Conservation (phyloP, 2,797 vertebrate species). For the Gymnoscopelus braueri region DNA sequence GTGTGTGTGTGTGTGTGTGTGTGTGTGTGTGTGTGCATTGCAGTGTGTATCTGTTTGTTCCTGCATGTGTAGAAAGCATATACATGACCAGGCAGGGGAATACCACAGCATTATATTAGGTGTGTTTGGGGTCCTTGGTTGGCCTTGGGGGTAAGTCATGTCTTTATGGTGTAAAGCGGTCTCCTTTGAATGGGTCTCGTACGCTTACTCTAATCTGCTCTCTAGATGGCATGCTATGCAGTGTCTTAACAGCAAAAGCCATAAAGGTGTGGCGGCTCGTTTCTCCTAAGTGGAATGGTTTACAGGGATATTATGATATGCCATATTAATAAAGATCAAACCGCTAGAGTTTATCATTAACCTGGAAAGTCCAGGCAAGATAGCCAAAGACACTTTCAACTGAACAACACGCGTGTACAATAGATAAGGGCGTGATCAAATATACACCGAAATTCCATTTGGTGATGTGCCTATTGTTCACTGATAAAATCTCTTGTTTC, state of each 20-base stretch:
- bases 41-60: constrained; percentile 13
- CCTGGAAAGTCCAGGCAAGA: constrained; percentile 71
- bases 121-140: constrained; percentile 22
- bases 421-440: constrained; percentile 48
- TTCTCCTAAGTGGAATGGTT: constrained; percentile 42
- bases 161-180: constrained; percentile 58
- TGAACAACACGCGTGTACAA: constrained; percentile 20
- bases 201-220: constrained; percentile 67
- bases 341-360: constrained; percentile 81
- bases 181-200: constrained; percentile 52
- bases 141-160: constrained; percentile 66
- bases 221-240: constrained; percentile 38
- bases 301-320: constrained; percentile 69
- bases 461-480: constrained; percentile 42
- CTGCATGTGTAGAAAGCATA: constrained; percentile 19
- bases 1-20: constrained; percentile 19
- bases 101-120: constrained; percentile 33
- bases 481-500: constrained; percentile 43
- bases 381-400: constrained; percentile 45
- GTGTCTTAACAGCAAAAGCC: constrained; percentile 62
- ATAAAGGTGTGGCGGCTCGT: constrained; percentile 58
- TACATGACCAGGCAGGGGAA: constrained; percentile 28
- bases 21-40: constrained; percentile 1
- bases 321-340: constrained; percentile 79
- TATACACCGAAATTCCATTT: constrained; percentile 41